Conservation (phyloP, 2,888 invertebrate genomes). For the Agonum fuliginosum region DNA sequence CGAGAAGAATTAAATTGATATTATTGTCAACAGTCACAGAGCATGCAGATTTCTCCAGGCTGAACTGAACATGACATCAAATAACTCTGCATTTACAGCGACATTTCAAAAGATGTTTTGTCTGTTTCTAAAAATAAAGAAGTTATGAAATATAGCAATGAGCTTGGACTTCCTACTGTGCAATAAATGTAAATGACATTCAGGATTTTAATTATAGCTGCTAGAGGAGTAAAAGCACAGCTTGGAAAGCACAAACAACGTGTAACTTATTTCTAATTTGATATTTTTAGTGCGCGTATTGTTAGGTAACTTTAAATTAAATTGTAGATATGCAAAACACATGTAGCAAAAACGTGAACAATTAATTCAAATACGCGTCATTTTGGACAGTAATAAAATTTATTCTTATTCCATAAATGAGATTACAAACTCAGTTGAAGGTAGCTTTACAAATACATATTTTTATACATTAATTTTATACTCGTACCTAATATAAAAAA, state of each 20-base stretch:
- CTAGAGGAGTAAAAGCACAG: background rate
- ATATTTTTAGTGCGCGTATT: background rate
- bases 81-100: slow-evolving; percentile 10
- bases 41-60: background rate
- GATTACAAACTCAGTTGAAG: too few relatives aligned
- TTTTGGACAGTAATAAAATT: too few relatives aligned
- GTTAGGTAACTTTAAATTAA: too few relatives aligned
- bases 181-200: slow-evolving; percentile 42
- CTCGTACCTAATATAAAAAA: too few relatives aligned
- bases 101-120: slow-evolving; percentile 41
- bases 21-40: slow-evolving; percentile 18
- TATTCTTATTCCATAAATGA: too few relatives aligned
- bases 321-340: too few relatives aligned
- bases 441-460: too few relatives aligned
- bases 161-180: slow-evolving; percentile 30
- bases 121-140: slow-evolving; percentile 35
- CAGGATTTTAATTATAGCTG: slow-evolving; percentile 27
- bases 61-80: slow-evolving; percentile 23
- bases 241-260: background rate
- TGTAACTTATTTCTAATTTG: background rate
- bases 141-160: slow-evolving; percentile 24
- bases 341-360: too few relatives aligned
- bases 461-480: too few relatives aligned
- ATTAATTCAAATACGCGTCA: too few relatives aligned
- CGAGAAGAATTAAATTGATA: background rate